These are phyloP conservation scores for Dallia pectoralis DNA, from an alignment of 2,797 vertebrate species.

Conservation along the genomic window DNA sequence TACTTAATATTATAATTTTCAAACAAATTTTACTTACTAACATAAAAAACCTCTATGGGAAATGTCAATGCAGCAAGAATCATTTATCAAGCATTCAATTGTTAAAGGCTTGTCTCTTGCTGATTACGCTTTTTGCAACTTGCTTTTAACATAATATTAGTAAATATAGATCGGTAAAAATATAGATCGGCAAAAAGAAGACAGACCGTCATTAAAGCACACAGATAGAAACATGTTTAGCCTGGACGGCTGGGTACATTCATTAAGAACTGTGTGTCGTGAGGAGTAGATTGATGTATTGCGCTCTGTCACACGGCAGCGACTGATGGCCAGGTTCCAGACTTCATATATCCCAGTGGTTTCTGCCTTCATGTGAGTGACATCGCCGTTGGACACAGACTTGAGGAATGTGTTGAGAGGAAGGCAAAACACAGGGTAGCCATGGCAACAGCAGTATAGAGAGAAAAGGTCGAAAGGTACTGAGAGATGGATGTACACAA, in stretches of 20 bases:
- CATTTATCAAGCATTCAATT: too few relatives aligned
- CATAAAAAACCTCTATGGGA: too few relatives aligned
- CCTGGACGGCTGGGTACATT: neutral
- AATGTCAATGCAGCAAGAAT: too few relatives aligned
- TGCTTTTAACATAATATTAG: too few relatives aligned
- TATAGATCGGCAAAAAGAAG: neutral
- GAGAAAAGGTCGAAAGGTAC: slow-evolving; percentile 10
- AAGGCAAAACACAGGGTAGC: slow-evolving; percentile 71
- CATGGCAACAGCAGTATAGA: slow-evolving; percentile 65
- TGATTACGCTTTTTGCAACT: too few relatives aligned
- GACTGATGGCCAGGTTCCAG: neutral
- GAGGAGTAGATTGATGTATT: neutral
- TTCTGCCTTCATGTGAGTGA: slow-evolving; percentile 39
- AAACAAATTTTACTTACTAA: too few relatives aligned
- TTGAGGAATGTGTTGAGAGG: slow-evolving; percentile 71
- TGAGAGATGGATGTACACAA: slow-evolving; percentile 15
- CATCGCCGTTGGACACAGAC: slow-evolving; percentile 65
- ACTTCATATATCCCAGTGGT: neutral
- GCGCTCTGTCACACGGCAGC: neutral
- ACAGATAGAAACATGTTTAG: neutral
- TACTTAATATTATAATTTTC: too few relatives aligned
- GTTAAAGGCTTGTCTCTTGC: too few relatives aligned
- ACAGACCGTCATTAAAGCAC: neutral
- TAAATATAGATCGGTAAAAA: too few relatives aligned
- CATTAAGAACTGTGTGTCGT: neutral